Evolutionary conservation across 2,888 invertebrate genomes (phyloP), one percentile per base, ranked within the genome.

Genomic region (Ophion obscuratus): DNA sequence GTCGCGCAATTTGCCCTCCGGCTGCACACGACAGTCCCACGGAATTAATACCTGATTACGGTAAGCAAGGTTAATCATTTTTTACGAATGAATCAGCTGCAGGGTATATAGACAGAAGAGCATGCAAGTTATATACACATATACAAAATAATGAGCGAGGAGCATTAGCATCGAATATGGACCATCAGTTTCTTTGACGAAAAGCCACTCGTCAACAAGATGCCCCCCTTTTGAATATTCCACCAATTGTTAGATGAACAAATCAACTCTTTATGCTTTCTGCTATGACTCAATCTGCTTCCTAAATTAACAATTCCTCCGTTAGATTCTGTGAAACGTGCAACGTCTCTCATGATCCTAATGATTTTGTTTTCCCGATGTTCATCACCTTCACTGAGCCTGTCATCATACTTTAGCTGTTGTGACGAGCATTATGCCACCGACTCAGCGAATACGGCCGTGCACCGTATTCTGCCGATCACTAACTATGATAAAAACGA

Each of bases 21-120:
- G 92, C 90, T 61, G 31, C 81, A 59, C 40, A 91, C 91, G 91
- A 92, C 91, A 93, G 91, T 92, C 90, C 91, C 91, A 89, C 91
- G 91, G 92, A 92, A 93, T 93, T 92, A 92, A 92, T 93, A 90
- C 91, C 92, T 92, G 92, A 93, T 93, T 93, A 93, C 92, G 91
- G 93, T 90, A 92, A 91, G 90, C 93, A 93, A 93, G 93, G 93
- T 93, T 91, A 93, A 92, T 92, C 91, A 91, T 90, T 92, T 91
- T 90, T 91, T 90, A 88, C 90, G 87, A 91, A 91, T 93, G 92
- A 93, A 91, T 92, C 92, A 92, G 90, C 87, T 81, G 78, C 59
- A 66, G 53, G 67, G 53, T 59, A 81, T 70, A 61, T n/a, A 40
- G 64, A 17, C 17, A 11, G 53, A 36, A 62, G 31, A 9, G 14